These are phyloP conservation scores for Psix sp. DNA, from an alignment of 1,140 invertebrate species.

Conservation along the genomic window DNA sequence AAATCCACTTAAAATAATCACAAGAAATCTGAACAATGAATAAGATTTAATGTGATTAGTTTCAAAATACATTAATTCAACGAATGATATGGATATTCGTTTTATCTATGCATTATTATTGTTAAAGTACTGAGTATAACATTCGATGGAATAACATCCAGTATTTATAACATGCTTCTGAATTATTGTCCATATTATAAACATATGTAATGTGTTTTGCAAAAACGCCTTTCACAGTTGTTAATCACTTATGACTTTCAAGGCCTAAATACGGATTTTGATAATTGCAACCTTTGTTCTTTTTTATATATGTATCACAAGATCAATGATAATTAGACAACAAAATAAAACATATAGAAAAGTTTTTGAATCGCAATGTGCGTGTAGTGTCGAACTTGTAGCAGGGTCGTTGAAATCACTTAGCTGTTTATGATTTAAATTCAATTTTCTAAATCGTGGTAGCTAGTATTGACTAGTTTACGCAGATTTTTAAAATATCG, in stretches of 20 bases:
- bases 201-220: conserved; percentile 51
- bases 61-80: too few relatives aligned
- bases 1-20: too few relatives aligned
- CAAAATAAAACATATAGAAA: not conserved
- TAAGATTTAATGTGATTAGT: too few relatives aligned
- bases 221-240: conserved; percentile 33
- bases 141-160: conserved; percentile 20
- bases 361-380: not conserved
- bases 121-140: too few relatives aligned
- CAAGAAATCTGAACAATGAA: too few relatives aligned
- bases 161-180: conserved; percentile 45
- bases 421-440: conserved; percentile 18
- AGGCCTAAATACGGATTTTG: conserved; percentile 13
- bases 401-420: conserved; percentile 22
- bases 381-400: conserved; percentile 15
- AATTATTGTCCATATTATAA: conserved; percentile 50
- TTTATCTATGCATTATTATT: conserved; percentile 10
- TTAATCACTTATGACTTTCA: conserved; percentile 26
- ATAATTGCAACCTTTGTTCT: too few relatives aligned
- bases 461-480: not conserved
- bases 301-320: not conserved
- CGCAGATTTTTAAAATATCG: not conserved
- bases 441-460: conserved; percentile 30
- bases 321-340: not conserved
- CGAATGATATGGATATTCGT: too few relatives aligned